Conservation (phyloP, 1,140 invertebrate genomes). For the Zaprionus gabonicus region DNA sequence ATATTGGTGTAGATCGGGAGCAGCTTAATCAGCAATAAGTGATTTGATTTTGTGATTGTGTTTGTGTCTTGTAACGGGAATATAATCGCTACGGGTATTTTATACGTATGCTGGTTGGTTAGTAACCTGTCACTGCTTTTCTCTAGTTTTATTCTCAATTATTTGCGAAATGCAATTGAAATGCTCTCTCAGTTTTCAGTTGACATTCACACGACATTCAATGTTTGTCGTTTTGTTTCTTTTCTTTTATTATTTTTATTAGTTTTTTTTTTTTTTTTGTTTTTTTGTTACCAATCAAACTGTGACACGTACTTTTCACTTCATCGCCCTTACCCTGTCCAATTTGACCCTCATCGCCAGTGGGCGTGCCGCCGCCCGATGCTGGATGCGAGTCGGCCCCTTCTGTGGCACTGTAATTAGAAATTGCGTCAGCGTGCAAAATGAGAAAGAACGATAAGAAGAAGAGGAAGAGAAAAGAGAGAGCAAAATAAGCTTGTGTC, state of each 20-base stretch:
- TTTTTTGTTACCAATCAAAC: slow-evolving; percentile 70
- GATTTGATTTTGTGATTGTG: background rate
- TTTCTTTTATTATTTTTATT: slow-evolving; percentile 36
- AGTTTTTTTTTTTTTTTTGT: slow-evolving; percentile 32
- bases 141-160: slow-evolving; percentile 49
- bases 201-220: slow-evolving; percentile 42
- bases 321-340: slow-evolving; percentile 89
- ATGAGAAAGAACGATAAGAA: slow-evolving; percentile 20
- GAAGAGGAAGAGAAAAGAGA: slow-evolving; percentile 17
- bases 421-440: slow-evolving; percentile 48
- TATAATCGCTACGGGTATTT: slow-evolving; percentile 33
- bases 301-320: slow-evolving; percentile 83
- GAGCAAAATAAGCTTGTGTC: slow-evolving; percentile 40
- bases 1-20: slow-evolving; percentile 25
- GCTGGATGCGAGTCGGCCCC: slow-evolving; percentile 93
- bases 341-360: slow-evolving; percentile 91
- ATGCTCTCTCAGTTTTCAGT: slow-evolving; percentile 34
- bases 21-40: background rate
- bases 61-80: slow-evolving; percentile 7
- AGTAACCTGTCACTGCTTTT: slow-evolving; percentile 82
- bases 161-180: slow-evolving; percentile 43
- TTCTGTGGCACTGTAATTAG: slow-evolving; percentile 90
- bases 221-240: slow-evolving; percentile 32
- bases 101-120: slow-evolving; percentile 35
- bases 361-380: slow-evolving; percentile 90